A percentile compares a stretch with the other conserved stretches of the same genome.
phyloP scores from a whole-genome alignment of 2,113 vertebrate species.

The Scomber scombrus region DNA sequence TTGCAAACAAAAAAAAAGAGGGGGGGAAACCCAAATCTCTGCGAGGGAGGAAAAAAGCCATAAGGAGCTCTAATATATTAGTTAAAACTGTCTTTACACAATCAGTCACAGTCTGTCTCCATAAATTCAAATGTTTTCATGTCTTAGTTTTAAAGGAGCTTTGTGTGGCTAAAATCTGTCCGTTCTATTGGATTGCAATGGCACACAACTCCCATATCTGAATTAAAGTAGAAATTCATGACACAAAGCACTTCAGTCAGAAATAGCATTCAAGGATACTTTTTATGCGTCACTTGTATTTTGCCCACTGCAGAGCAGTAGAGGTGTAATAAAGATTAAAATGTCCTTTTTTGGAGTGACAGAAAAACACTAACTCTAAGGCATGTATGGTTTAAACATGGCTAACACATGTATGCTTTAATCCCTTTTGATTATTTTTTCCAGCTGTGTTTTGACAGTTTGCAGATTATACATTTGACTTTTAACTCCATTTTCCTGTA shows the following conservation, averaged over 20 bases:
- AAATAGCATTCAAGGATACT: background rate
- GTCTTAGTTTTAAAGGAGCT: background rate
- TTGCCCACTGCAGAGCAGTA: background rate
- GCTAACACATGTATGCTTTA: background rate
- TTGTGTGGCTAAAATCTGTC: background rate
- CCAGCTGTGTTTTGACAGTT: background rate
- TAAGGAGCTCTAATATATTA: slow-evolving; percentile 25
- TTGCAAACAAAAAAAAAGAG: background rate
- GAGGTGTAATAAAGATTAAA: background rate
- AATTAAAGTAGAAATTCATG: slow-evolving; percentile 16
- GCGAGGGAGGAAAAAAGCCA: slow-evolving; percentile 3
- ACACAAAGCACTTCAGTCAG: background rate
- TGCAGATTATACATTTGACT: background rate
- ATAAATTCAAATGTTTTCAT: slow-evolving; percentile 5
- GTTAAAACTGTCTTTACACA: background rate
- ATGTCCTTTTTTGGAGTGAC: background rate
- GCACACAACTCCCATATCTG: background rate
- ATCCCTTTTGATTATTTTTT: slow-evolving; percentile 1
- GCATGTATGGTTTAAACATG: background rate
- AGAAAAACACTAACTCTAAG: background rate
- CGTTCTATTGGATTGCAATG: background rate
- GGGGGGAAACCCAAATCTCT: background rate
- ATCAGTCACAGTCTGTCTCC: background rate
- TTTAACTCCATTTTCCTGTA: background rate
- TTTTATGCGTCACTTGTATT: background rate